phyloP scores from a whole-genome alignment of 1,140 invertebrate genomes.

The Zaprionus inermis region DNA sequence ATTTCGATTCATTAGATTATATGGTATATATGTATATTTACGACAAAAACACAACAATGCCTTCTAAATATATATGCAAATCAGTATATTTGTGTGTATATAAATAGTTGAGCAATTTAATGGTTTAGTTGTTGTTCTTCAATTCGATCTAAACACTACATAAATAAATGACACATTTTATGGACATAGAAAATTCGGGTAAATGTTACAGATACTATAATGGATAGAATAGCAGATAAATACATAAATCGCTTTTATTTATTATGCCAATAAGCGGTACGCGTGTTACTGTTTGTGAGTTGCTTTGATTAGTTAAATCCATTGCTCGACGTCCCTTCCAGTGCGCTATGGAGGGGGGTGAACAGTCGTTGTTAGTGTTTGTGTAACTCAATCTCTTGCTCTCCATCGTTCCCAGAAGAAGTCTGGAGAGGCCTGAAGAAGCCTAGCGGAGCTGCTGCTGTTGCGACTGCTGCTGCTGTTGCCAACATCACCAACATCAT shows the following conservation, averaged over 20 bases:
- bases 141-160: constrained; percentile 59
- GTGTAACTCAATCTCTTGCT: constrained; percentile 45
- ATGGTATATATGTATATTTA: constrained; percentile 6
- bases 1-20: constrained; percentile 25
- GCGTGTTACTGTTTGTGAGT: constrained; percentile 32
- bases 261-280: constrained; percentile 29
- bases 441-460: constrained; percentile 19
- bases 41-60: constrained; percentile 26
- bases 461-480: constrained; percentile 13
- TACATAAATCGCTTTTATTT: constrained; percentile 59
- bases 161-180: constrained; percentile 81
- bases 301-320: constrained; percentile 52
- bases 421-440: neutral
- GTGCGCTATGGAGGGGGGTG: constrained; percentile 73
- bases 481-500: constrained; percentile 75
- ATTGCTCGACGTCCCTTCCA: constrained; percentile 83
- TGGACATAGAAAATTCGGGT: constrained; percentile 78
- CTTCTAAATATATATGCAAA: constrained; percentile 4
- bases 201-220: constrained; percentile 68
- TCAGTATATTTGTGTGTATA: constrained; percentile 15
- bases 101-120: constrained; percentile 46
- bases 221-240: constrained; percentile 65
- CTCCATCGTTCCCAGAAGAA: constrained; percentile 9
- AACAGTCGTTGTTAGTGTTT: constrained; percentile 61
- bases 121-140: constrained; percentile 22